A percentile compares a stretch with the other conserved stretches of the same genome.
Evolutionary conservation across 1,140 invertebrate species (phyloP).

Genomic region (Panonychus citri): DNA sequence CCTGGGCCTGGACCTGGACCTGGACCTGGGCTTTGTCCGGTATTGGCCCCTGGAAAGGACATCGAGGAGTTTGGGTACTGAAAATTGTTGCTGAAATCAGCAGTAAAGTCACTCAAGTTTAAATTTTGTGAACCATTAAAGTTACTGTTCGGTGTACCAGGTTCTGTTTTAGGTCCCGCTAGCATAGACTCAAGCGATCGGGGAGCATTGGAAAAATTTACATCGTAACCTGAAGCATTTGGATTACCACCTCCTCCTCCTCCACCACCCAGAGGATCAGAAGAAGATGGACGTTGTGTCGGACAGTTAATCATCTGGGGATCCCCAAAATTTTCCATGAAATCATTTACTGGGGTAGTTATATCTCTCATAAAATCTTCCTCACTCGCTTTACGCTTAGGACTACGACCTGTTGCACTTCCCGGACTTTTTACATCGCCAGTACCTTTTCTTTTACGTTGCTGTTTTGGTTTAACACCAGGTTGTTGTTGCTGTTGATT

Average conservation of each 20-base stretch:
- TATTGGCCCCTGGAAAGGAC: neutral
- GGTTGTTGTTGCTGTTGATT: neutral
- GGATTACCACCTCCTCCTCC: constrained; percentile 4
- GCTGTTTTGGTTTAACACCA: neutral
- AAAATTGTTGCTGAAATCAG: neutral
- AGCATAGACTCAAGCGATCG: neutral
- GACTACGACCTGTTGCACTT: constrained; percentile 19
- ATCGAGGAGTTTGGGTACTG: neutral
- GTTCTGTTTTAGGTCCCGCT: neutral
- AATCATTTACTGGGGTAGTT: constrained; percentile 12
- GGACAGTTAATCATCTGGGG: neutral
- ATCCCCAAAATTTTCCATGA: constrained; percentile 11
- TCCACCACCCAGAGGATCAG: neutral
- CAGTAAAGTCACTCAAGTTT: neutral
- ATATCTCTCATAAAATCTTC: constrained; percentile 15
- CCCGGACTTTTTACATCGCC: constrained; percentile 10
- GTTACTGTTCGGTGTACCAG: neutral
- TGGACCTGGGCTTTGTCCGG: neutral
- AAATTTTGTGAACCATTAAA: neutral
- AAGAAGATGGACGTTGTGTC: neutral
- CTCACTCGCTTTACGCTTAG: constrained; percentile 21
- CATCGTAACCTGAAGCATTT: neutral
- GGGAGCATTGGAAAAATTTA: neutral
- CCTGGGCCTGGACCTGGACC: too few species aligned
- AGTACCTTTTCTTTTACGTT: constrained; percentile 13